Percentiles rank a stretch among this genome's conserved stretches.
Conservation (phyloP, 2,797 vertebrate species). For the Chrysocyon brachyurus region DNA sequence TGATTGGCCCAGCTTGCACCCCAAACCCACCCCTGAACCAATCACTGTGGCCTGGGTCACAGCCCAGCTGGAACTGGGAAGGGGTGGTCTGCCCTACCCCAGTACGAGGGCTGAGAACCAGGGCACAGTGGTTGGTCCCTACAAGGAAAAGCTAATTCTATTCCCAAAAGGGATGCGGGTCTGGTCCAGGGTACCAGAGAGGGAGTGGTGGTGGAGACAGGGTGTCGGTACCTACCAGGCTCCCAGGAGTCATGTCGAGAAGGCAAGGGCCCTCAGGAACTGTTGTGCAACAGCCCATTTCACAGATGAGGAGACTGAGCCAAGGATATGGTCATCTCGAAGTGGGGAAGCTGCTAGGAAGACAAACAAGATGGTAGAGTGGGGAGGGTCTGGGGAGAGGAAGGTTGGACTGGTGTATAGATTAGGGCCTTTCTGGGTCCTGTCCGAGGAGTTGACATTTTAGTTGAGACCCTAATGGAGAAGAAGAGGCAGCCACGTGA, state of each 20-base stretch:
- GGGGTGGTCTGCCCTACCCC: background rate
- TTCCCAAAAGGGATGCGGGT: background rate
- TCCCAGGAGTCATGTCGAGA: background rate
- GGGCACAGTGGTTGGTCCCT: background rate
- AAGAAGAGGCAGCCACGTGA: background rate
- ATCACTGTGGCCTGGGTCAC: background rate
- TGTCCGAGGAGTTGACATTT: background rate
- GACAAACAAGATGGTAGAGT: background rate
- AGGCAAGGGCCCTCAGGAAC: background rate
- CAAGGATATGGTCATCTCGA: background rate
- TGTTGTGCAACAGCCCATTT: background rate
- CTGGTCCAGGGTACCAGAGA: background rate
- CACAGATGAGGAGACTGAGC: background rate
- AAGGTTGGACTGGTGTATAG: background rate
- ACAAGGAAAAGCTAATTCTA: background rate
- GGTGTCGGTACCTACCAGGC: background rate
- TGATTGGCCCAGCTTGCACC: background rate
- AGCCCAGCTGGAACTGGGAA: background rate
- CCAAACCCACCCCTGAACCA: background rate
- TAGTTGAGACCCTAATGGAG: background rate
- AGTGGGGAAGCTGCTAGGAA: background rate
- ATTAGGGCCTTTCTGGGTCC: background rate
- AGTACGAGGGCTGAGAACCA: background rate
- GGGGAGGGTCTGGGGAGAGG: background rate
- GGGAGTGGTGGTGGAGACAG: fast-evolving